Base-by-base conservation (phyloP, 2,113 vertebrate species). In the Calidris pugnax region DNA sequence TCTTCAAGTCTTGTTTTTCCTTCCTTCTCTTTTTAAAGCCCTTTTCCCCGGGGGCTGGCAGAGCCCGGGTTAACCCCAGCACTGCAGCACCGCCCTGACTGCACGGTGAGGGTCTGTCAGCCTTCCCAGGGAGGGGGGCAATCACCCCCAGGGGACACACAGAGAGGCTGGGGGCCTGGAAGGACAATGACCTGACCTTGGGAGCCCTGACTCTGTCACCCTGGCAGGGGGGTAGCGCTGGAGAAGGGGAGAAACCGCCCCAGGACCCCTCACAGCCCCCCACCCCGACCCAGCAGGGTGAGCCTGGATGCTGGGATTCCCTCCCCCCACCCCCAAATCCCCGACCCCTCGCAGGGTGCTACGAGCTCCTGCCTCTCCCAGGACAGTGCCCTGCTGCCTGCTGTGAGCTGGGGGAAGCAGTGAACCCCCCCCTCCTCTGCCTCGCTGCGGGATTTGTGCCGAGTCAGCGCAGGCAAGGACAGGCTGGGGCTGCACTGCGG, bases 401-500 rank as follows among this genome's bases (percentile, higher is more conserved):
- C 24, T 12, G 26, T 8, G 4, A 43, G 37, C 6, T 33, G 12
- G 1, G 48, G 66, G 72, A 43, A 41, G 73, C 6, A 2, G 78
- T 13, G 2, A 4, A 60, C 53, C 14, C 22, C 48, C 45, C 23
- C 7, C n/a, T n/a, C 9, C 32, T 4, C 41, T 0, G 0, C 2
- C 6, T 41, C 1, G 0, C 1, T 27, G 39, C 1, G 5, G 80
- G 93, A 66, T 21, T 96, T 93, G 94, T 97, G 97, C 97, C 37
- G 86, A 98, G 96, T 98, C 98, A 98, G 96, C 35, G 24, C 67
- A 19, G 45, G 91, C 92, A 89, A 90, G 73, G 77, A 77, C 43
- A 89, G 89, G 96, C 94, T 57, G 60, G 80, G 88, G 85, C 96
- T 95, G 97, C 97, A 98, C 73, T 97, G 97, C 97, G 6, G 95